Base-by-base conservation (phyloP, 2,797 vertebrate species). In the Peromyscus eremicus region DNA sequence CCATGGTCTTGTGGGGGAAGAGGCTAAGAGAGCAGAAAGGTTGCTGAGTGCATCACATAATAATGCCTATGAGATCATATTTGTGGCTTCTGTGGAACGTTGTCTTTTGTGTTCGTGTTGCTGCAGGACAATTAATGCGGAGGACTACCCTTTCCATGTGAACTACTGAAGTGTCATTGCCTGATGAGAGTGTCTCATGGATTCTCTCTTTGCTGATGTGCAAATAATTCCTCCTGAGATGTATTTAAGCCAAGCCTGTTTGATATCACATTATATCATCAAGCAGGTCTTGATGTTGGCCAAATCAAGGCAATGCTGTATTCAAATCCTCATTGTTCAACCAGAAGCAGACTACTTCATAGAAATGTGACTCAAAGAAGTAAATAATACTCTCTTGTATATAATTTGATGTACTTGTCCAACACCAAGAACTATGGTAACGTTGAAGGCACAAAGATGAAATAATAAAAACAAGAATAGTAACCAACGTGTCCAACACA, bases 131-230 rank as follows among this genome's bases (percentile, higher is more conserved):
- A 16, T 13, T 32, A 12, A 84, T 43, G n/a, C 84, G 77, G 49
- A 80, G 1, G 86, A 92, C 0, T 81, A 64, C 34, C 92, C 89
- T 29, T 95, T 94, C 40, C 1, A 32, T 11, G 71, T n/a, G 0
- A 95, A 96, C 57, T 96, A 92, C 6, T 97, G 52, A 96, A 86
- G 81, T 2, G 13, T 70, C 75, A 21, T 80, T 19, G 32, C 57
- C 70, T 40, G 3, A 4, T 27, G 80, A 55, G 5, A 60, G 12
- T 12, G 7, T 34, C 68, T 19, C 21, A 9, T 0, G 4, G 68
- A 17, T n/a, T 75, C 37, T 32, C 71, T 19, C 68, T 43, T 23
- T 13, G 4, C 19, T 70, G 40, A 49, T 70, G 34, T 55, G 23
- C 29, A 73, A 71, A 68, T 34, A 73, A 68, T 40, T 32, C 77